phyloP scores from a whole-genome alignment of 2,113 vertebrate species.

The Podiceps cristatus region DNA sequence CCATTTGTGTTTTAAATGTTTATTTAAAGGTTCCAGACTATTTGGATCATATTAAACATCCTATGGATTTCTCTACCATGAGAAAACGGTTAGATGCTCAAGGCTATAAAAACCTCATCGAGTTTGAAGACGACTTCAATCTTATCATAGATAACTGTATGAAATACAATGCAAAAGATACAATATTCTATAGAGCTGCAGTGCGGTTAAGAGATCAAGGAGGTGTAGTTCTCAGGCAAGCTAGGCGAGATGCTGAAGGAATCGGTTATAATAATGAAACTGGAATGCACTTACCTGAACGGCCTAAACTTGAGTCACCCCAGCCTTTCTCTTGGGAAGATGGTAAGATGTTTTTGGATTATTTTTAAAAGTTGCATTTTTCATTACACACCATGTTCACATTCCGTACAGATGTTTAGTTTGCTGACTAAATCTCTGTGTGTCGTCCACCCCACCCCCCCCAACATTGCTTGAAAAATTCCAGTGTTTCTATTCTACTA shows the following conservation, averaged over 20 bases:
- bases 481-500: background rate
- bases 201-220: constrained; percentile 94
- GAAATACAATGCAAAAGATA: constrained; percentile 98
- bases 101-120: constrained; percentile 87
- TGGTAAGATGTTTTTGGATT: constrained; percentile 79
- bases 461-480: background rate
- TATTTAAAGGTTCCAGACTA: constrained; percentile 93
- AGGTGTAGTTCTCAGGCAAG: constrained; percentile 90
- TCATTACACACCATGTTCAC: background rate
- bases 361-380: background rate
- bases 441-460: accelerated
- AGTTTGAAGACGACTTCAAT: constrained; percentile 94
- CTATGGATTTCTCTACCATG: constrained; percentile 98
- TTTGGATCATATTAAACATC: constrained; percentile 92
- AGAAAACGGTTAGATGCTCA: constrained; percentile 88
- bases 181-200: constrained; percentile 93
- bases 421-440: background rate
- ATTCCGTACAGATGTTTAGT: background rate
- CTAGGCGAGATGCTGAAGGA: constrained; percentile 85
- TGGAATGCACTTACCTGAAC: constrained; percentile 90
- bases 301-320: constrained; percentile 82
- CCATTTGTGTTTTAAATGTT: background rate
- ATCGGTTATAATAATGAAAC: constrained; percentile 90
- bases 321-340: constrained; percentile 94
- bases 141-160: constrained; percentile 95